phyloP scores from a whole-genome alignment of 2,888 invertebrate species.

The Lingula anatina region DNA sequence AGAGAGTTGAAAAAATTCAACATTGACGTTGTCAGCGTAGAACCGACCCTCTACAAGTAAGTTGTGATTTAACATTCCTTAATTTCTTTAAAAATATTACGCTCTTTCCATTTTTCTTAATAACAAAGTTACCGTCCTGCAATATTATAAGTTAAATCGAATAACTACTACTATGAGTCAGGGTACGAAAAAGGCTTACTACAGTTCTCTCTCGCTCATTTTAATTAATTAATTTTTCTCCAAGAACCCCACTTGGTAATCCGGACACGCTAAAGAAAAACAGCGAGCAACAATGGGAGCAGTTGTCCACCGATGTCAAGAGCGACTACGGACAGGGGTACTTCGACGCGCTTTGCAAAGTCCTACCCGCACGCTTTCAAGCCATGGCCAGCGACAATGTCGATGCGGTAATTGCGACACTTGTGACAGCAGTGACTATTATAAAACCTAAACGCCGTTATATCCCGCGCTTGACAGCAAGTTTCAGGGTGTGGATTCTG shows the following conservation, averaged over 20 bases:
- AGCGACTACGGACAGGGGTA: slow-evolving; percentile 41
- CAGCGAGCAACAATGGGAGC: slow-evolving; percentile 37
- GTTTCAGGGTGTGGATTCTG: slow-evolving; percentile 28
- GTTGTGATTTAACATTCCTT: too few relatives aligned
- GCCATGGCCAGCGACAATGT: slow-evolving; percentile 34
- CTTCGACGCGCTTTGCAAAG: too few relatives aligned
- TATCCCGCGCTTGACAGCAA: slow-evolving; percentile 30
- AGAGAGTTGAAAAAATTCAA: slow-evolving; percentile 40
- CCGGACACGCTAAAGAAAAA: slow-evolving; percentile 24
- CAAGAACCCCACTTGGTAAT: slow-evolving; percentile 35
- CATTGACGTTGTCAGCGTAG: slow-evolving; percentile 35
- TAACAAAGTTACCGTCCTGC: slow-evolving; percentile 24
- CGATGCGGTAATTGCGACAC: slow-evolving; percentile 32
- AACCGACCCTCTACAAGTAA: slow-evolving; percentile 40
- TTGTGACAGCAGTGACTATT: slow-evolving; percentile 29
- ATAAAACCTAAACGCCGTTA: slow-evolving; percentile 28
- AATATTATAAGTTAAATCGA: background rate
- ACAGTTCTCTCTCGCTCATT: background rate
- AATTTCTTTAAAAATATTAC: too few relatives aligned
- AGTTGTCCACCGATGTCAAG: slow-evolving; percentile 37
- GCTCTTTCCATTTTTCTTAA: background rate
- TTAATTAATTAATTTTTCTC: slow-evolving; percentile 3
- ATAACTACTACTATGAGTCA: background rate
- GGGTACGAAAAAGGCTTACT: too few relatives aligned
- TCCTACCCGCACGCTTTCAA: too few relatives aligned